Evolutionary conservation across 2,888 invertebrate species (phyloP).

Genomic region (Noctuana brunneofusca): DNA sequence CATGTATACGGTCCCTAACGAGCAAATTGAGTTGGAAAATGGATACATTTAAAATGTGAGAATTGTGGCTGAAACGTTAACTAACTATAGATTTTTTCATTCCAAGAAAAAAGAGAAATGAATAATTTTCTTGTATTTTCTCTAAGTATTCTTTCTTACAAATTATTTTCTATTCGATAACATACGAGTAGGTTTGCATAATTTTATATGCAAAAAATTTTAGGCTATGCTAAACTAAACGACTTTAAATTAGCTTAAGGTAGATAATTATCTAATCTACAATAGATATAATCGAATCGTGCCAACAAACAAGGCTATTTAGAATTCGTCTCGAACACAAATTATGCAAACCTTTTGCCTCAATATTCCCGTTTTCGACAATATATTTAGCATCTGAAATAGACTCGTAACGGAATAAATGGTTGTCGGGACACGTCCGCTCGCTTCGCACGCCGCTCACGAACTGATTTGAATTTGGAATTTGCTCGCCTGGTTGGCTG

Average conservation of each 20-base stretch:
- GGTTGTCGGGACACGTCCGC: constrained; percentile 69
- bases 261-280: constrained; percentile 23
- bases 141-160: too few species aligned
- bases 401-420: constrained; percentile 74
- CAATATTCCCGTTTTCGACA: constrained; percentile 71
- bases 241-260: constrained; percentile 16
- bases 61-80: constrained; percentile 1
- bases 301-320: constrained; percentile 47
- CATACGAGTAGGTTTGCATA: too few species aligned
- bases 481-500: constrained; percentile 61
- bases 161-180: too few species aligned
- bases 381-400: constrained; percentile 74
- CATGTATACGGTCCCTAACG: constrained; percentile 48
- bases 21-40: constrained; percentile 35
- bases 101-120: too few species aligned
- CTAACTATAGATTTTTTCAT: too few species aligned
- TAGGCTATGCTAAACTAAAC: too few species aligned
- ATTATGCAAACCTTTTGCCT: constrained; percentile 65
- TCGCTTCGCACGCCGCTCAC: constrained; percentile 72
- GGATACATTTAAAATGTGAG: constrained; percentile 17
- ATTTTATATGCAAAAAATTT: too few species aligned
- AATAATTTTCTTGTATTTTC: too few species aligned
- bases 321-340: constrained; percentile 59
- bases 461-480: constrained; percentile 80
- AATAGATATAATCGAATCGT: constrained; percentile 33